These are phyloP conservation scores for Acropora yongei DNA, from an alignment of 64 coral and sea anemone species.

Conservation along the genomic window DNA sequence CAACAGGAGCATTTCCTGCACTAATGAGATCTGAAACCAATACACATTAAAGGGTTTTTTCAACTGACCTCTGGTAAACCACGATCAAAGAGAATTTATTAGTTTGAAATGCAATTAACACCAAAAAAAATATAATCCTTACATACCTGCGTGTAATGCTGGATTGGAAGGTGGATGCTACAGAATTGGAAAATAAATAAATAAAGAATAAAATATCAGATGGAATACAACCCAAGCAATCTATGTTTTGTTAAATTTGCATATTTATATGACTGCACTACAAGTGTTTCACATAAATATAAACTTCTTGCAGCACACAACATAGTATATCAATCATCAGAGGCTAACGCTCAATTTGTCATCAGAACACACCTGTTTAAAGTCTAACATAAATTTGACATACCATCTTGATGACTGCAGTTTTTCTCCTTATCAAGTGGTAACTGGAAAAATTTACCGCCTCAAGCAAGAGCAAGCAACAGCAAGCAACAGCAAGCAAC, in stretches of 20 bases:
- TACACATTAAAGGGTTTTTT: neutral
- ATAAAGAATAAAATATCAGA: neutral
- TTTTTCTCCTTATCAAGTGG: too few relatives aligned
- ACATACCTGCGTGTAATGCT: slow-evolving; percentile 72
- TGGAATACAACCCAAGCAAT: too few relatives aligned
- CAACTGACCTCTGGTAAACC: too few relatives aligned
- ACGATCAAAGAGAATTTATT: too few relatives aligned
- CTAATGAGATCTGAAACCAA: slow-evolving; percentile 63
- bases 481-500: too few relatives aligned
- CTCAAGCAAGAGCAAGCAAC: too few relatives aligned
- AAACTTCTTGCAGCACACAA: too few relatives aligned
- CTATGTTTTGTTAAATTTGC: neutral
- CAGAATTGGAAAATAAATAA: neutral
- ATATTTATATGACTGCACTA: neutral
- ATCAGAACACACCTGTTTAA: neutral
- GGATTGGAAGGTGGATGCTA: slow-evolving; percentile 33
- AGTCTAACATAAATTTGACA: too few relatives aligned
- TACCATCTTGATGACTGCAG: too few relatives aligned
- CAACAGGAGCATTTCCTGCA: slow-evolving; percentile 36
- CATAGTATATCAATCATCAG: neutral
- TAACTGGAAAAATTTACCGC: too few relatives aligned
- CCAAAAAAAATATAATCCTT: neutral
- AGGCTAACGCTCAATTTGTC: neutral
- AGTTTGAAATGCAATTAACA: neutral
- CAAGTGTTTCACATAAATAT: too few relatives aligned